Evolutionary conservation across 92 coral and sea anemone species (phyloP).

Genomic region (Parazoanthus darwini): DNA sequence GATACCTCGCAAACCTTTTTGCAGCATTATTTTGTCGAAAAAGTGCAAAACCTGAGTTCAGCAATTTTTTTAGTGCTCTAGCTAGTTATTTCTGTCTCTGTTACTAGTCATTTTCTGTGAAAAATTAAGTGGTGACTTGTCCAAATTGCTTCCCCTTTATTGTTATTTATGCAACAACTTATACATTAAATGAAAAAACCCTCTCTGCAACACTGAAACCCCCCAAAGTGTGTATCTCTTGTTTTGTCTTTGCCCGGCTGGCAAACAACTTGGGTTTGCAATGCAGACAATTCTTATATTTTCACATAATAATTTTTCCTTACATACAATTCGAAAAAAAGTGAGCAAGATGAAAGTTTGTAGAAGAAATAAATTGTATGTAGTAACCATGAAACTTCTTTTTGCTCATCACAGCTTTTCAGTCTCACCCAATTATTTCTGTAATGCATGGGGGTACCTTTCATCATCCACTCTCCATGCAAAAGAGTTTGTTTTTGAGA

Average conservation of each 20-base stretch:
- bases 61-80: conserved; percentile 27
- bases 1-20: conserved; percentile 13
- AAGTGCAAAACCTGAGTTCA: conserved; percentile 21
- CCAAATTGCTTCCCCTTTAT: conserved; percentile 17
- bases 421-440: conserved; percentile 18
- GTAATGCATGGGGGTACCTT: conserved; percentile 34
- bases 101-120: conserved; percentile 23
- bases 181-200: conserved; percentile 14
- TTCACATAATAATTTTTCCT: conserved; percentile 20
- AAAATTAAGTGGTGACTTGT: conserved; percentile 20
- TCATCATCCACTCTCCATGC: conserved; percentile 30
- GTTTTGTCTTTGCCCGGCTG: conserved; percentile 29
- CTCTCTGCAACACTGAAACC: conserved; percentile 32
- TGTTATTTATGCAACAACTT: conserved; percentile 20
- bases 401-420: conserved; percentile 27
- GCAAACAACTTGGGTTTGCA: conserved; percentile 25
- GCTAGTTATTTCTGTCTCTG: conserved; percentile 8
- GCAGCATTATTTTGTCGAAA: conserved; percentile 24
- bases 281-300: conserved; percentile 12
- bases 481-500: conserved; percentile 23
- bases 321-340: conserved; percentile 26
- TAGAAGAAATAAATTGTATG: conserved; percentile 3
- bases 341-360: conserved; percentile 23
- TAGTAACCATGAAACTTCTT: conserved; percentile 18
- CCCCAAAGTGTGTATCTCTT: conserved; percentile 25